Evolutionary conservation across 2,888 invertebrate genomes (phyloP).

Genomic region (Zonitis immaculata): DNA sequence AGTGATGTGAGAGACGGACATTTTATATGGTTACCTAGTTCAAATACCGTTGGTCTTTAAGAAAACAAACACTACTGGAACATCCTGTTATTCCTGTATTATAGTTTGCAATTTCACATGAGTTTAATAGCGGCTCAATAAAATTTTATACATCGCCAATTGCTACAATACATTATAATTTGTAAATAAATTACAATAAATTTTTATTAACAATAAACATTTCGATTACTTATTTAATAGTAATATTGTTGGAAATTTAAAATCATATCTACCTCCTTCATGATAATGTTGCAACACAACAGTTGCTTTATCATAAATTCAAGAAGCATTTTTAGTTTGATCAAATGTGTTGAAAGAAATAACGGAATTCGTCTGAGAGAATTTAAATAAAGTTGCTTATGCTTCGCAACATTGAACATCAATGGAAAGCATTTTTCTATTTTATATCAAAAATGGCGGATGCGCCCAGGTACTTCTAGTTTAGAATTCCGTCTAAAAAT

Average conservation of each 20-base stretch:
- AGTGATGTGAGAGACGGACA: slow-evolving; percentile 34
- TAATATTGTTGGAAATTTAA: too few species aligned
- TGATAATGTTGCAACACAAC: too few species aligned
- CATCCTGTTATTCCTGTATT: slow-evolving; percentile 9
- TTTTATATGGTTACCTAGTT: slow-evolving; percentile 38
- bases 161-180: background rate
- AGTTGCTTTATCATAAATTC: too few species aligned
- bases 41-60: slow-evolving; percentile 22
- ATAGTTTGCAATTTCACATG: background rate
- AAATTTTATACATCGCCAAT: background rate
- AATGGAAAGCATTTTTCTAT: background rate
- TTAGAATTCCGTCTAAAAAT: too few species aligned
- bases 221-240: too few species aligned
- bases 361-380: background rate
- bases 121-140: background rate
- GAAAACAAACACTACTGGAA: slow-evolving; percentile 24
- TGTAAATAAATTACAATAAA: background rate
- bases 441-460: background rate
- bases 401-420: background rate
- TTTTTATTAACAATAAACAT: background rate
- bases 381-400: background rate
- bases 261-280: too few species aligned
- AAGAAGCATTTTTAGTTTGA: background rate
- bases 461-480: too few species aligned
- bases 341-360: background rate